Evolutionary conservation across 2,113 vertebrate species (phyloP), one percentile per base, ranked within the genome.

Genomic region (Seriola rivoliana): DNA sequence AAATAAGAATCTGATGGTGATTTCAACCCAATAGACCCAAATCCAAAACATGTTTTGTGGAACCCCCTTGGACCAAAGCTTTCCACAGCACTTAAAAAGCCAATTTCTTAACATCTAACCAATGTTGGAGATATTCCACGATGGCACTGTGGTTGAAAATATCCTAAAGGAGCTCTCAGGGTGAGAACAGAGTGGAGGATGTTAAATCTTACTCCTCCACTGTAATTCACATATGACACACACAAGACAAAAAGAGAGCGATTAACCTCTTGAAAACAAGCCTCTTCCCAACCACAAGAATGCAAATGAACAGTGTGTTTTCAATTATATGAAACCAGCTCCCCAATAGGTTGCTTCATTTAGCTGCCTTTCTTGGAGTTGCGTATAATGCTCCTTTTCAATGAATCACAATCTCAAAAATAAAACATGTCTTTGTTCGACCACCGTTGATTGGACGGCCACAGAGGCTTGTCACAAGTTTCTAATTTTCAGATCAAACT

Each of bases 241-340:
- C 78, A 67, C 38, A 72, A 60, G 86, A 86, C 79, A 81, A 75
- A 88, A 89, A 90, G 62, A 84, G 68, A 78, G 71, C 86, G 74
- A 82, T 68, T 82, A 75, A 78, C 82, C 38, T 89, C 75, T 82
- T 79, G 44, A 85, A 89, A 93, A 91, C 82, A 77, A 76, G 80
- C 21, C 48, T 77, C 78, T 29, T 78, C 74, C 36, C 21, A n/a
- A 62, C 93, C 92, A 91, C 91, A 91, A 93, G 84, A 87, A 93
- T 90, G 84, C 78, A 19, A 81, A 74, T 16, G 71, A 85, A 66
- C 84, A 57, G 84, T 85, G 65, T 93, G 91, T 91, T 94, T 94
- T 88, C 85, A 89, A 93, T 95, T 93, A 93, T 64, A 54, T 48
- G 34, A 87, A 90, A 88, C 75, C 85, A 81, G 54, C 75, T 80